Evolutionary conservation across 2,888 invertebrate genomes (phyloP), one percentile per base, ranked within the genome.

Genomic region (Latheticus oryzae): DNA sequence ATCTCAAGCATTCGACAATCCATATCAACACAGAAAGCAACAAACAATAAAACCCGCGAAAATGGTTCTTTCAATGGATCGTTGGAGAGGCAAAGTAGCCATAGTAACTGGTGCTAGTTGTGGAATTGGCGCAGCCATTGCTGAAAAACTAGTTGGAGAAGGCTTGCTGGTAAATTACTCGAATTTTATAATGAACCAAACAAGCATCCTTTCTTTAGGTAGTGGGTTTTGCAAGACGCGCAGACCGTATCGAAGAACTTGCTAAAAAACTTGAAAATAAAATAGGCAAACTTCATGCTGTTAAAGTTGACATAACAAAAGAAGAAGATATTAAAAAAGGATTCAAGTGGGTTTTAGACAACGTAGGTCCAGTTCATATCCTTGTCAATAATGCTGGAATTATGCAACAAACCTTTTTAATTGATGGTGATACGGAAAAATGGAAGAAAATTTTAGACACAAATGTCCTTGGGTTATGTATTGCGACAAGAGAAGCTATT

Each of bases 401-500:
- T 26, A 48, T 24, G 3, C 38, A 38, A 19, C 19, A 47, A 2
- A 48, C 42, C n/a, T 48, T 26, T 21, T 16, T 56, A 8, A 26
- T 17, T 30, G 67, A 63, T 45, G 68, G 68, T 5, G 17, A 43
- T 7, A 43, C 43, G 11, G 28, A 16, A 15, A 23, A 23, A 12
- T 40, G 40, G 40, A 40, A 26, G 21, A 40, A 40, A 24, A 40
- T 26, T 23, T 19, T 40, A 5, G 40, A 40, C 8, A 40, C 15
- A 2, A 40, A 40, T 12, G 40, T 40, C 7, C n/a, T 40, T 0
- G 40, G 40, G 12, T 24, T 40, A 11, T 40, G 15, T 15, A 40
- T 40, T 12, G 40, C 40, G 1, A 40, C 40, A 24, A 13, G 45
- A 30, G 66, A 67, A 53, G 68, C 63, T 2, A 19, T 59, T 7